Conservation (phyloP, 2,797 vertebrate genomes). For the Aratinga solstitialis region DNA sequence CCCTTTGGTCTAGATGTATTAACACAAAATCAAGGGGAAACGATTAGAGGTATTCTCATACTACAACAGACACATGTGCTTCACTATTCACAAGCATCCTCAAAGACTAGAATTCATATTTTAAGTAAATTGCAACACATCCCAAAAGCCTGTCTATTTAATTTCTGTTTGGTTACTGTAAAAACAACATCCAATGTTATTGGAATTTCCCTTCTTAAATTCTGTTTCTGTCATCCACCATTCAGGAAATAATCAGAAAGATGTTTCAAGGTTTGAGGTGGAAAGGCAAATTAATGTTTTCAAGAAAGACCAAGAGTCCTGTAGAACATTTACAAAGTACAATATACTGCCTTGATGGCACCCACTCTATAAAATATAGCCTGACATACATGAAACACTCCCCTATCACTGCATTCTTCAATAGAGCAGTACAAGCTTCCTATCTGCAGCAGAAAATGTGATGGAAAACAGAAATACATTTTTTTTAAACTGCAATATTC, state of each 20-base stretch:
- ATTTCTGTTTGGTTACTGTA: neutral
- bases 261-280: neutral
- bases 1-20: neutral
- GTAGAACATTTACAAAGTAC: neutral
- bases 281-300: neutral
- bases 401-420: neutral
- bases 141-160: neutral
- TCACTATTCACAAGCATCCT: neutral
- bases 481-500: neutral
- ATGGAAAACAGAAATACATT: neutral
- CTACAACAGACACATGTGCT: neutral
- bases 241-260: neutral
- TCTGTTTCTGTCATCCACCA: neutral
- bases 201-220: neutral
- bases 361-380: neutral
- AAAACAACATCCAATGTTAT: neutral
- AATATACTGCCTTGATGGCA: neutral
- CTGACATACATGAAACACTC: neutral
- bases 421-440: neutral
- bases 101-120: neutral
- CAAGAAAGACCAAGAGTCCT: neutral
- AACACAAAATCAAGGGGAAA: constrained; percentile 18
- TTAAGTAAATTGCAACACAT: neutral
- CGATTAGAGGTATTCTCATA: neutral
- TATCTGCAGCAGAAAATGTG: neutral